Evolutionary conservation across 2,113 vertebrate species (phyloP), one percentile per base, ranked within the genome.

Genomic region (Pongo abelii): DNA sequence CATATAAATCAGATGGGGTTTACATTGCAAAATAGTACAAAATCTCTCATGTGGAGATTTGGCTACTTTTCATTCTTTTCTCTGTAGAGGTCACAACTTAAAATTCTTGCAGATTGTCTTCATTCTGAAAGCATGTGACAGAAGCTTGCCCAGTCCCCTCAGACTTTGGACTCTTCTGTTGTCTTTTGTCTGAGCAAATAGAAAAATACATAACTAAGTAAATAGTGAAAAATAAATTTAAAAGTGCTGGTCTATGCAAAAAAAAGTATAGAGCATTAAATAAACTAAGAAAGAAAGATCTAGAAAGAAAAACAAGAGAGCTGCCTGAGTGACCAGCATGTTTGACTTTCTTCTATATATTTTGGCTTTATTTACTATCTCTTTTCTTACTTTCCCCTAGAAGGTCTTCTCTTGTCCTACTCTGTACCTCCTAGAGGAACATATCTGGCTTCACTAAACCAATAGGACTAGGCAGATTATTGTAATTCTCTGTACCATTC

Each of bases 111-210:
- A 84, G 77, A 69, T 77, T 96, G 55, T 91, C 78, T 95, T 92
- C 50, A 84, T 93, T 93, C 55, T 57, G 67, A 96, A 97, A 97
- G 46, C 11, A 61, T 97, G 13, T 94, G n/a, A 75, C 67, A 93
- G 46, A 89, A 91, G 8, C 32, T 89, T 92, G 46, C 18, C 69
- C 32, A 93, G n/a, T 93, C 74, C 40, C 27, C 70, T 96, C 38
- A 69, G 78, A 50, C 35, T 92, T 16, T 59, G 30, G n/a, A 93
- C 14, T 89, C 0, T 48, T 84, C 5, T 12, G 52, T 23, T 78
- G 1, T 48, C 35, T 46, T 90, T 77, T 91, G 12, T 30, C 25
- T 78, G 38, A 77, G 40, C 18, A 91, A 93, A 90, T 2, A 86
- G 3, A 84, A 27, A 92, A 77, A 89, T 8, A n/a, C 1, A 27